A percentile compares a stretch with the other conserved stretches of the same genome.
phyloP scores from a whole-genome alignment of 1,140 invertebrate species.

The Drosophila gunungcola region DNA sequence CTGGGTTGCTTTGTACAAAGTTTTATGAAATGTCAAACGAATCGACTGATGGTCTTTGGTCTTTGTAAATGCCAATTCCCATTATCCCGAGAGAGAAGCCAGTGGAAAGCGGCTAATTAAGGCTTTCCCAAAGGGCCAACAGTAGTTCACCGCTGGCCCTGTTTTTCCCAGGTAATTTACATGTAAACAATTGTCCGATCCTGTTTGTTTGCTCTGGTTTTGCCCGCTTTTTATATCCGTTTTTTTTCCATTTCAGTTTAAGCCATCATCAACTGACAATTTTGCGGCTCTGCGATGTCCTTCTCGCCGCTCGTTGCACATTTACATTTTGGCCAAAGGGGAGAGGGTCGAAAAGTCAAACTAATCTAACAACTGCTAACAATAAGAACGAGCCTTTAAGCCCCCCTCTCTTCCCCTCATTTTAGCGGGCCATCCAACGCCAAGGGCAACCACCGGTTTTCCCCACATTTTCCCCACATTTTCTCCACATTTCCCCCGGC shows the following conservation, averaged over 20 bases:
- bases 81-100: not conserved
- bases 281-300: constrained; percentile 31
- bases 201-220: constrained; percentile 7
- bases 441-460: constrained; percentile 31
- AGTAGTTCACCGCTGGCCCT: constrained; percentile 6
- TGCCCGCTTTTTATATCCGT: not conserved
- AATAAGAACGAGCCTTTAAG: constrained; percentile 46
- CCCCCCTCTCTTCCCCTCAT: too few species aligned
- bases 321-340: constrained; percentile 68
- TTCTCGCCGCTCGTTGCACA: constrained; percentile 51
- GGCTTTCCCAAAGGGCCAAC: constrained; percentile 19
- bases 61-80: not conserved
- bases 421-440: constrained; percentile 41
- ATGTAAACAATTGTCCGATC: constrained; percentile 70
- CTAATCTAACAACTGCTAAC: constrained; percentile 81
- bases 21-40: constrained; percentile 3
- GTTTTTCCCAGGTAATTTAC: constrained; percentile 60
- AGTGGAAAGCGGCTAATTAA: constrained; percentile 38
- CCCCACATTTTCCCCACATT: constrained; percentile 1
- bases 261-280: constrained; percentile 75
- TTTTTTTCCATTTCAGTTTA: constrained; percentile 39
- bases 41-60: not conserved
- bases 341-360: constrained; percentile 71
- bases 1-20: not conserved
- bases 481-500: not conserved